A percentile compares a stretch with the other conserved stretches of the same genome.
Conservation (phyloP, 2,113 vertebrate species). For the Oplegnathus fasciatus region DNA sequence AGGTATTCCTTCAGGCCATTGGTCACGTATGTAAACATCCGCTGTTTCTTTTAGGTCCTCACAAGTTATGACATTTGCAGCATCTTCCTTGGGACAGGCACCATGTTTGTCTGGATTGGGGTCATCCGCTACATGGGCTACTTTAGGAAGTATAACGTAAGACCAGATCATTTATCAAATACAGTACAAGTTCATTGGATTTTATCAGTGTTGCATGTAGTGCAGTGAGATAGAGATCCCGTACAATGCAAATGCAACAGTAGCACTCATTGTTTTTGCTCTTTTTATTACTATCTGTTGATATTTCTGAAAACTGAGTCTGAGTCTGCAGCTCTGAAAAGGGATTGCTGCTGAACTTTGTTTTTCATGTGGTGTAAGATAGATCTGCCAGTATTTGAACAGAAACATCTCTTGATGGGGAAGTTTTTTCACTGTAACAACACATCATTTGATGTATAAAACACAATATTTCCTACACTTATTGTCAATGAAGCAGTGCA, state of each 20-base stretch:
- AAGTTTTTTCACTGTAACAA: background rate
- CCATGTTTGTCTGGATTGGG: slow-evolving; percentile 96
- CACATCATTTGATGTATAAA: background rate
- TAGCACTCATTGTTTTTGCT: background rate
- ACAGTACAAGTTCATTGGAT: background rate
- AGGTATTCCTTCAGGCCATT: background rate
- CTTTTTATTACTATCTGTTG: background rate
- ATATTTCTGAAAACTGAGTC: background rate
- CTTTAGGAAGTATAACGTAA: slow-evolving; percentile 97
- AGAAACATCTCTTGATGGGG: background rate
- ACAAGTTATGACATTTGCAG: slow-evolving; percentile 95
- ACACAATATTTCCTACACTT: background rate
- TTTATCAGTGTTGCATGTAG: too few relatives aligned
- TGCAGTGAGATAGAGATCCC: too few relatives aligned
- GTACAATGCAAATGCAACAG: background rate
- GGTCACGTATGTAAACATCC: background rate
- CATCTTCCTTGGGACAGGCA: slow-evolving; percentile 94
- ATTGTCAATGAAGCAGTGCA: background rate
- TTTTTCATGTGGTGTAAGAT: background rate
- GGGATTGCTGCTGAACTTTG: background rate
- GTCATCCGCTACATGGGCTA: slow-evolving; percentile 95
- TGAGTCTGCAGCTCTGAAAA: background rate
- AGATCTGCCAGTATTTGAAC: background rate
- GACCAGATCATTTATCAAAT: slow-evolving; percentile 36
- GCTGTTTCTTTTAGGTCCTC: slow-evolving; percentile 83